phyloP scores from a whole-genome alignment of 2,797 vertebrate genomes.

The Garrulus glandarius region DNA sequence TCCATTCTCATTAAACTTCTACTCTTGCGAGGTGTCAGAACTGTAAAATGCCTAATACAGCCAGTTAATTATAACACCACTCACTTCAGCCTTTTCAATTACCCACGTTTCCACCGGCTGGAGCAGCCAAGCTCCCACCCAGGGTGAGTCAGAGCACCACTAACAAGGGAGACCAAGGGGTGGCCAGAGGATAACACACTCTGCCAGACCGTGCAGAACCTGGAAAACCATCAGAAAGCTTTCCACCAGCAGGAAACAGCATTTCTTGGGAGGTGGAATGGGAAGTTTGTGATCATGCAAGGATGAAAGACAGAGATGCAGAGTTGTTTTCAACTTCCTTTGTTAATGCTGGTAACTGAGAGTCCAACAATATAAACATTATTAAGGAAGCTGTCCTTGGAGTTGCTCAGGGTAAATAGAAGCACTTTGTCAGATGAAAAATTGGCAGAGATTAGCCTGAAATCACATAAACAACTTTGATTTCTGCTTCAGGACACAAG shows the following conservation, averaged over 20 bases:
- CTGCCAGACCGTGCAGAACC: not conserved
- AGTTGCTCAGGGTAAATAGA: not conserved
- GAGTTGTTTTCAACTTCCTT: not conserved
- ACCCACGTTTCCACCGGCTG: not conserved
- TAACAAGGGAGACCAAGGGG: not conserved
- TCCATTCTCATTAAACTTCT: slow-evolving; percentile 64
- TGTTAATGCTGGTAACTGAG: not conserved
- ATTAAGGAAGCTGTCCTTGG: not conserved
- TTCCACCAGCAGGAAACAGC: not conserved
- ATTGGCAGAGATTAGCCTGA: not conserved
- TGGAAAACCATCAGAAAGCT: not conserved
- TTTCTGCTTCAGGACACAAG: not conserved
- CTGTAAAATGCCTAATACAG: slow-evolving; percentile 57
- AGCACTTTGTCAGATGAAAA: not conserved
- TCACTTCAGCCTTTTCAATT: slow-evolving; percentile 61
- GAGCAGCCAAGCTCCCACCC: not conserved
- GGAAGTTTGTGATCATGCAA: not conserved
- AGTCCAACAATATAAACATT: not conserved
- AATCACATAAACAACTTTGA: not conserved
- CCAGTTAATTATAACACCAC: slow-evolving; percentile 64
- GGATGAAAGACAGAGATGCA: not conserved
- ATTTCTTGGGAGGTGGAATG: not conserved
- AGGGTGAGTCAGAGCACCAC: not conserved
- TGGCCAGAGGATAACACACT: not conserved
- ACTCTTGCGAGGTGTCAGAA: slow-evolving; percentile 54